phyloP scores from a whole-genome alignment of 2,888 invertebrate genomes.

The Lycophotia porphyrea region DNA sequence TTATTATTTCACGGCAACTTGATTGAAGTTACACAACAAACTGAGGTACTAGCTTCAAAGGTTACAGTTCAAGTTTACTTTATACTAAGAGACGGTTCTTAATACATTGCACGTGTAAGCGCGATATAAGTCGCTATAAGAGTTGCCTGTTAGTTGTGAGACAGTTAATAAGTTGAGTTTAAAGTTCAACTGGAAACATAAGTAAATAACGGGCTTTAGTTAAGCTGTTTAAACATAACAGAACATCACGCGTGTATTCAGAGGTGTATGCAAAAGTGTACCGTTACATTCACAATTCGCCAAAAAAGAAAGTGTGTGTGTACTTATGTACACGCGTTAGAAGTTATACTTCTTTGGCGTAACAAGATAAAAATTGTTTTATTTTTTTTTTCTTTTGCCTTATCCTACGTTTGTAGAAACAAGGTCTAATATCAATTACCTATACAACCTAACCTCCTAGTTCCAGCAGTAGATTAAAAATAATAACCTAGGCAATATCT shows the following conservation, averaged over 20 bases:
- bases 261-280: background rate
- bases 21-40: conserved; percentile 8
- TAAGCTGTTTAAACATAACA: background rate
- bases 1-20: background rate
- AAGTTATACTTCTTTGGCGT: too few relatives aligned
- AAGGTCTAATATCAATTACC: too few relatives aligned
- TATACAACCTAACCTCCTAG: too few relatives aligned
- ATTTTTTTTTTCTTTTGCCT: too few relatives aligned
- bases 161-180: background rate
- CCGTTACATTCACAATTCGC: background rate
- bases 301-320: too few relatives aligned
- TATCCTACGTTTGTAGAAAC: too few relatives aligned
- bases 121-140: background rate
- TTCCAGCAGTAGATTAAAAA: too few relatives aligned
- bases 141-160: background rate
- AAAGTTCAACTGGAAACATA: background rate
- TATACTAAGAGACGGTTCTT: conserved; percentile 3
- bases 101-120: conserved; percentile 34
- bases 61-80: conserved; percentile 27
- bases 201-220: background rate
- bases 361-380: too few relatives aligned
- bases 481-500: too few relatives aligned
- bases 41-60: background rate
- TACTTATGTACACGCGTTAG: too few relatives aligned
- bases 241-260: background rate